phyloP scores from a whole-genome alignment of 2,113 vertebrate species.

The Oryzias melastigma region DNA sequence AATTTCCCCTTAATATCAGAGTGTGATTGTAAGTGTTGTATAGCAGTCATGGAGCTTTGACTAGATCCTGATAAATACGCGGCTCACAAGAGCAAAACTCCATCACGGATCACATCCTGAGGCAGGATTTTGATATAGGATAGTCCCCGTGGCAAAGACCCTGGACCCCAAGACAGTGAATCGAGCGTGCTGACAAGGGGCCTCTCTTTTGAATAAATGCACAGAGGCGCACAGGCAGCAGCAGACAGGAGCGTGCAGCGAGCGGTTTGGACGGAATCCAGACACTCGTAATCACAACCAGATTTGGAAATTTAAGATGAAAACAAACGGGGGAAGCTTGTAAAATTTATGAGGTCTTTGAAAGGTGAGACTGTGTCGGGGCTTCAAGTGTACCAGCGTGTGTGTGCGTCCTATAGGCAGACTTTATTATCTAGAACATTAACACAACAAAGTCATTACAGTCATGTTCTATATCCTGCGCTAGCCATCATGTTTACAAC shows the following conservation, averaged over 20 bases:
- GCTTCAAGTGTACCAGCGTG: neutral
- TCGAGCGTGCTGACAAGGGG: slow-evolving; percentile 21
- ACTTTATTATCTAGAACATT: slow-evolving; percentile 48
- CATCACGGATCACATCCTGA: slow-evolving; percentile 41
- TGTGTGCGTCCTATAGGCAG: slow-evolving; percentile 7
- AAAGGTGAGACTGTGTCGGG: slow-evolving; percentile 52
- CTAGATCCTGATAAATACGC: slow-evolving; percentile 38
- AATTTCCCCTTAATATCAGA: no score
- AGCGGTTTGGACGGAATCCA: slow-evolving; percentile 66
- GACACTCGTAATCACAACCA: slow-evolving; percentile 75
- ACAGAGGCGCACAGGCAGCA: slow-evolving; percentile 44
- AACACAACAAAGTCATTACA: slow-evolving; percentile 54
- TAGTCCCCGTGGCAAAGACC: slow-evolving; percentile 49
- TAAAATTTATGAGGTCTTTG: slow-evolving; percentile 71
- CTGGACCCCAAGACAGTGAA: slow-evolving; percentile 33
- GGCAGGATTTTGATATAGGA: slow-evolving; percentile 46
- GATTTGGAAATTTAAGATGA: slow-evolving; percentile 72
- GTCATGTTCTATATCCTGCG: slow-evolving; percentile 52
- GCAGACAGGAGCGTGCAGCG: slow-evolving; percentile 66
- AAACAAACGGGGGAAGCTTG: slow-evolving; percentile 65
- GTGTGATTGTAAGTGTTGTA: no score
- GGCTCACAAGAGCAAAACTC: slow-evolving; percentile 16
- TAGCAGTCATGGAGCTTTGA: slow-evolving; percentile 10
- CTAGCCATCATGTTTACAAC: slow-evolving; percentile 31
- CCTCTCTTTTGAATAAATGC: slow-evolving; percentile 42